Conservation (phyloP, 2,888 invertebrate genomes). For the Drosophila basisetae region DNA sequence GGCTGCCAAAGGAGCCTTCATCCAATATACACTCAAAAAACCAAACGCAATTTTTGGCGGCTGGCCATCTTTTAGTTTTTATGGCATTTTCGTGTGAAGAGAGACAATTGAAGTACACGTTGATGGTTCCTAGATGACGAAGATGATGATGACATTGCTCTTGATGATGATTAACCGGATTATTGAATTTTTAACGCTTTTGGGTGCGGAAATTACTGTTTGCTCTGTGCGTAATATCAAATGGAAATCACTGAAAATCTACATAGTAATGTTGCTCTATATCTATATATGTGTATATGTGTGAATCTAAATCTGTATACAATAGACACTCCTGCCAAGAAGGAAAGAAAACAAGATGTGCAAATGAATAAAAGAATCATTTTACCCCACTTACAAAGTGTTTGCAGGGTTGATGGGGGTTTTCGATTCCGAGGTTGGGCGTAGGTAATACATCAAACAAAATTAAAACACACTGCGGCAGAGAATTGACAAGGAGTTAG, state of each 20-base stretch:
- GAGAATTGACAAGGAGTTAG: background rate
- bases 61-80: conserved; percentile 38
- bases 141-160: conserved; percentile 5
- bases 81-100: conserved; percentile 27
- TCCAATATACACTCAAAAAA: conserved; percentile 21
- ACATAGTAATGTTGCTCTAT: conserved; percentile 54
- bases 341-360: conserved; percentile 17
- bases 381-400: conserved; percentile 31
- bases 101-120: conserved; percentile 9
- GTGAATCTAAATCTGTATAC: background rate
- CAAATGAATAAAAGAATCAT: conserved; percentile 30
- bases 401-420: conserved; percentile 2
- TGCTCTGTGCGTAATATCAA: conserved; percentile 43
- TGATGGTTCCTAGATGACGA: conserved; percentile 1
- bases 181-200: conserved; percentile 56
- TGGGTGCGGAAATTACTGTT: conserved; percentile 45
- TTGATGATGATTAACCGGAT: conserved; percentile 38
- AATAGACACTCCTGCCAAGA: conserved; percentile 4
- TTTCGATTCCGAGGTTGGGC: background rate
- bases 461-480: conserved; percentile 72
- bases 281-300: background rate
- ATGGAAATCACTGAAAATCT: conserved; percentile 70
- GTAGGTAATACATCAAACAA: conserved; percentile 72
- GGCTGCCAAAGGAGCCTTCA: conserved; percentile 4
- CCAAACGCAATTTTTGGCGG: conserved; percentile 34